phyloP scores from a whole-genome alignment of 2,113 vertebrate species.

The Protobothrops flavoviridis region DNA sequence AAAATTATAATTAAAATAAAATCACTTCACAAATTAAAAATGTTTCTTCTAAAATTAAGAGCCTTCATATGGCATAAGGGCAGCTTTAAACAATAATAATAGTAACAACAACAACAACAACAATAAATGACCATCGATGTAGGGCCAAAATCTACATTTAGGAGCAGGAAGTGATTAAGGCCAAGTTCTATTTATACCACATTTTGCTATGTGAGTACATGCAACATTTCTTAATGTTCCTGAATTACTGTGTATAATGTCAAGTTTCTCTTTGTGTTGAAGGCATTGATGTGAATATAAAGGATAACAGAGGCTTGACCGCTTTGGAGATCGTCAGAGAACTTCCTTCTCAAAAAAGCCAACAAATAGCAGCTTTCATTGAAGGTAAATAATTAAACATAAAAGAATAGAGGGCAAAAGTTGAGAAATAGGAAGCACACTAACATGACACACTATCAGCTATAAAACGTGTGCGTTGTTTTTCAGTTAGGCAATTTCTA shows the following conservation, averaged over 20 bases:
- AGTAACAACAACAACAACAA: background rate
- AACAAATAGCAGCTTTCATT: slow-evolving; percentile 89
- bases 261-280: background rate
- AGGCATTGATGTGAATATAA: slow-evolving; percentile 92
- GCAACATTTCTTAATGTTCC: background rate
- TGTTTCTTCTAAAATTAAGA: background rate
- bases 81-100: background rate
- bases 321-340: slow-evolving; percentile 93
- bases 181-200: background rate
- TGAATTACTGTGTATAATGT: background rate
- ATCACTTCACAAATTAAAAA: background rate
- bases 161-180: background rate
- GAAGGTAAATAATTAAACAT: slow-evolving; percentile 73
- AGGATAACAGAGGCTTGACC: slow-evolving; percentile 85
- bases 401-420: background rate
- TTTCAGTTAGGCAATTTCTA: background rate
- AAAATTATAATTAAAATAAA: background rate
- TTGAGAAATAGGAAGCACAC: background rate
- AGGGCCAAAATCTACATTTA: background rate
- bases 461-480: background rate
- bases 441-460: background rate
- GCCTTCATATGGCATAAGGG: background rate
- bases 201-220: background rate
- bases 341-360: slow-evolving; percentile 96
- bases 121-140: background rate